phyloP scores from a whole-genome alignment of 2,888 invertebrate species.

The Cataglyphis livida region DNA sequence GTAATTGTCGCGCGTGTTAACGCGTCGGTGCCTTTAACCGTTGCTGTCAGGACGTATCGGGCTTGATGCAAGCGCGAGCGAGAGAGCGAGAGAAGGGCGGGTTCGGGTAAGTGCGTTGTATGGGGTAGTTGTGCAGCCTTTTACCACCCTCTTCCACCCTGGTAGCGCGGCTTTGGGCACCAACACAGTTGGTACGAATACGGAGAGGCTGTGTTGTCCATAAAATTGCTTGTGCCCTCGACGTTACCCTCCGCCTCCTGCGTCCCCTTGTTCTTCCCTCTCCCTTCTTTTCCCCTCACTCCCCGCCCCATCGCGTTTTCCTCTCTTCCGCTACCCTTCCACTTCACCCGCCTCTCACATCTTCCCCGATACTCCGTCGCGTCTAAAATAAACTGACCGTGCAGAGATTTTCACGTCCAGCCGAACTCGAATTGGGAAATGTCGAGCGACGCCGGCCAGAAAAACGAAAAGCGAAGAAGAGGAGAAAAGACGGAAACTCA shows the following conservation, averaged over 20 bases:
- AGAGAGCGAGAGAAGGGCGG: constrained; percentile 55
- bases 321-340: constrained; percentile 49
- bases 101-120: constrained; percentile 80
- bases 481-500: constrained; percentile 57
- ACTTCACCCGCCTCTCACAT: constrained; percentile 49
- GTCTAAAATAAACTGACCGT: constrained; percentile 77
- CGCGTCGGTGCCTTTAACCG: constrained; percentile 73
- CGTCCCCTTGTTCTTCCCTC: constrained; percentile 16
- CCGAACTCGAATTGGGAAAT: constrained; percentile 72
- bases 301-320: constrained; percentile 47
- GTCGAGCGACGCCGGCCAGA: constrained; percentile 58
- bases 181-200: constrained; percentile 64
- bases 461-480: constrained; percentile 45
- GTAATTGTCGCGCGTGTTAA: constrained; percentile 64
- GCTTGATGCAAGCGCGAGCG: constrained; percentile 64
- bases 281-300: constrained; percentile 24
- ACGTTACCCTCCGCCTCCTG: constrained; percentile 43
- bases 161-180: constrained; percentile 55
- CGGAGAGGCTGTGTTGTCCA: constrained; percentile 76
- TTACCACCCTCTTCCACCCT: constrained; percentile 76
- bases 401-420: constrained; percentile 74
- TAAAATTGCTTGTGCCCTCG: constrained; percentile 79
- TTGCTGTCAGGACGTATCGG: constrained; percentile 67
- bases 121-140: constrained; percentile 75
- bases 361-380: constrained; percentile 61